Conservation (phyloP, 2,888 invertebrate genomes). For the Helobdella robusta region DNA sequence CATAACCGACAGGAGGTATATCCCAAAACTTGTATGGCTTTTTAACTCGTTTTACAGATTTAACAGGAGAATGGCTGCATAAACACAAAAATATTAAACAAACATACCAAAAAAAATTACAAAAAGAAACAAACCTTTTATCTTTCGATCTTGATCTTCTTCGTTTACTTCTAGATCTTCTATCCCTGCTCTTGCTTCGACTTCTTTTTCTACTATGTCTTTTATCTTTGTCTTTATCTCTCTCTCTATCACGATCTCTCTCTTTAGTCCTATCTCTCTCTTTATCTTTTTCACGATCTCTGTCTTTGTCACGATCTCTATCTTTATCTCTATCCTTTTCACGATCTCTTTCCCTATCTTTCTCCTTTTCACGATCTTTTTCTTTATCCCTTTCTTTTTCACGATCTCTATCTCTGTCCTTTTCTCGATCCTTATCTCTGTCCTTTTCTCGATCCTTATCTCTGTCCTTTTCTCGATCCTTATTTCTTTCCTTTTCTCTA, state of each 20-base stretch:
- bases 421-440: conserved; percentile 4
- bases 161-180: background rate
- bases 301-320: conserved; percentile 16
- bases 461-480: background rate
- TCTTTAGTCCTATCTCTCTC: conserved; percentile 7
- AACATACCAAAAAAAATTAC: background rate
- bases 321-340: conserved; percentile 18
- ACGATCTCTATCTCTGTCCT: conserved; percentile 2
- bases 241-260: conserved; percentile 18
- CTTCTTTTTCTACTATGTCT: background rate
- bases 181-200: conserved; percentile 19
- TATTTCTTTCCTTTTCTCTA: background rate
- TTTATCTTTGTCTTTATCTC: conserved; percentile 21
- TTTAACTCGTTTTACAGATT: conserved; percentile 15
- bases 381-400: conserved; percentile 27
- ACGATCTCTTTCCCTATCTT: conserved; percentile 25
- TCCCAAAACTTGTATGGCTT: conserved; percentile 73
- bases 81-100: background rate
- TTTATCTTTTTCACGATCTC: conserved; percentile 5
- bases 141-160: conserved; percentile 15
- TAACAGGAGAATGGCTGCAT: background rate
- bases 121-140: background rate
- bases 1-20: conserved; percentile 93
- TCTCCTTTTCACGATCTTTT: conserved; percentile 21
- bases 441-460: background rate